Base-by-base conservation (phyloP, 2,797 vertebrate genomes). In the Sciurus carolinensis region DNA sequence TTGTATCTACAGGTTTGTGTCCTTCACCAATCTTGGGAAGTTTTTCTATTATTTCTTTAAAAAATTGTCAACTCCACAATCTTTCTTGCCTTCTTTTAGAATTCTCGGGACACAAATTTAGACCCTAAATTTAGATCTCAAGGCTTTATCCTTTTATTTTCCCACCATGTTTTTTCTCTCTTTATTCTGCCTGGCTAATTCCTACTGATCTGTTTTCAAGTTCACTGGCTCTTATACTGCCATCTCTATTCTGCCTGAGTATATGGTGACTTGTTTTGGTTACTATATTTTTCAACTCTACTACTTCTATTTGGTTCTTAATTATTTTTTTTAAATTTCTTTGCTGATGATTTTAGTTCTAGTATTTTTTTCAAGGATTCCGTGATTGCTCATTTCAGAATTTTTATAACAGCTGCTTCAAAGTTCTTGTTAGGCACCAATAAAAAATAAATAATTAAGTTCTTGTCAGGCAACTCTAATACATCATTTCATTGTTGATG, bases 21-120 rank as follows among this genome's bases (percentile, higher is more conserved):
- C 33, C 91, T 95, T 59, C 50, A 76, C 11, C 39, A 82, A 77
- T 90, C 12, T 64, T 69, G 69, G 52, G 28, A 72, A 24, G 12
- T 64, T 87, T 90, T 75, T 73, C 52, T 12, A 93, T 54, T 83
- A 69, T 59, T 90, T 92, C 69, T 62, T 97, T 24, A 94, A 83
- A 64, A 80, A 89, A 42, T 77, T 67, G 77, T 66, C 50, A 28
- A 47, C 3, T 1, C 59, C 30, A 4, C 18, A 71, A 44, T 82
- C 50, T 91, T 91, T 64, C 8, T 83, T 17, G 9, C 92, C 15
- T 85, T 69, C 11, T 93, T 93, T 52, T 76, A 87, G 59, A 89
- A 95, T 39, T 54, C 79, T 36, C 59, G 94, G 8, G 8, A 82
- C 11, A 90, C 14, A 82, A 47, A 59, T 77, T 57, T 67, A 92